Percentiles rank a stretch among this genome's conserved stretches.
phyloP scores from a whole-genome alignment of 1,140 invertebrate genomes.

The Pseudomyrmex sp. region DNA sequence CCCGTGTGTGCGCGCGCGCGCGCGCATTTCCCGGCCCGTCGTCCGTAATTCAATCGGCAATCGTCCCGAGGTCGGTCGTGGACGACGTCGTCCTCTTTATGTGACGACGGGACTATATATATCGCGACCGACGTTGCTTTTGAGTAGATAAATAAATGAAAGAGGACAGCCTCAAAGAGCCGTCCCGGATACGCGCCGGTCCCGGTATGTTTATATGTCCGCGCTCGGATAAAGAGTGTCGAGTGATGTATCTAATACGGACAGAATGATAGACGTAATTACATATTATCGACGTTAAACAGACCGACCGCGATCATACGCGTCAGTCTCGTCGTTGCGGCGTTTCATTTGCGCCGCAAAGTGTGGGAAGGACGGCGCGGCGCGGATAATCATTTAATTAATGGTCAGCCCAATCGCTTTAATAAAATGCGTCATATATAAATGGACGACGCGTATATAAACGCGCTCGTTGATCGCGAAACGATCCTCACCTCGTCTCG shows the following conservation, averaged over 20 bases:
- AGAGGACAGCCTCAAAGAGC: background rate
- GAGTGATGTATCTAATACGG: background rate
- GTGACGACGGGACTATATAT: conserved; percentile 23
- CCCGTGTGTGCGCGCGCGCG: too few species aligned
- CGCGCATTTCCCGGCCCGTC: too few species aligned
- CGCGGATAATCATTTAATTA: conserved; percentile 55
- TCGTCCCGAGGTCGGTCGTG: conserved; percentile 42
- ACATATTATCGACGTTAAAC: conserved; percentile 56
- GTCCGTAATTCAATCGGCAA: conserved; percentile 73
- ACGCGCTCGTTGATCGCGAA: conserved; percentile 22
- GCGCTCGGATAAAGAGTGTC: background rate
- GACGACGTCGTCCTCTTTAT: conserved; percentile 31
- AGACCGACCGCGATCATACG: conserved; percentile 41
- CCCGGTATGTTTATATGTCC: background rate
- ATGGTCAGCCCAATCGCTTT: conserved; percentile 32
- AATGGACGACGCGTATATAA: conserved; percentile 10
- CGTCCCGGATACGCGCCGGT: background rate
- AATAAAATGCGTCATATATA: conserved; percentile 52
- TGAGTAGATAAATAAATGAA: conserved; percentile 49
- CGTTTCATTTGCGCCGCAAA: conserved; percentile 50
- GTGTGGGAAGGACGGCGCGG: background rate
- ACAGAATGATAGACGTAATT: conserved; percentile 46
- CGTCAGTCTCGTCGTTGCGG: background rate
- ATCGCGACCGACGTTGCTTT: too few species aligned
- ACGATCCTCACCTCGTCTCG: conserved; percentile 7